phyloP scores from a whole-genome alignment of 2,113 vertebrate genomes.

The Poeciliopsis turrubarensis region DNA sequence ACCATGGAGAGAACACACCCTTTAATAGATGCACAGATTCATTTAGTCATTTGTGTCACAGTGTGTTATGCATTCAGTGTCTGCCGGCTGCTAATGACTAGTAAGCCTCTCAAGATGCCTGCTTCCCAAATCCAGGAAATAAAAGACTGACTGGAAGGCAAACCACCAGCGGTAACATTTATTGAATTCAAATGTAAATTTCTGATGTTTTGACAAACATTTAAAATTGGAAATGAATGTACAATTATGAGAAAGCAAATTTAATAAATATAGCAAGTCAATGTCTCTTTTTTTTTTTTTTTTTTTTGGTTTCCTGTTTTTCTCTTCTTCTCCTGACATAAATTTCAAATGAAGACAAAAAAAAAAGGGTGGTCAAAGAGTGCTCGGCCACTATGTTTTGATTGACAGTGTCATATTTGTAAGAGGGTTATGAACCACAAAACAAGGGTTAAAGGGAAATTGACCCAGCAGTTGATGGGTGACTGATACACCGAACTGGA shows the following conservation, averaged over 20 bases:
- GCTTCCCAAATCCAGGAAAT: slow-evolving; percentile 47
- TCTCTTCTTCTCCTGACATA: slow-evolving; percentile 15
- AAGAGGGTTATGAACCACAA: slow-evolving; percentile 84
- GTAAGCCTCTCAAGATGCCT: slow-evolving; percentile 59
- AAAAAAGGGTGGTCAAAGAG: slow-evolving; percentile 3
- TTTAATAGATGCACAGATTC: slow-evolving; percentile 82
- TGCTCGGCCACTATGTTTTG: slow-evolving; percentile 61
- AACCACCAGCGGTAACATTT: slow-evolving; percentile 28
- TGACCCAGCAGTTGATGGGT: slow-evolving; percentile 83
- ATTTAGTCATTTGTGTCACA: slow-evolving; percentile 80
- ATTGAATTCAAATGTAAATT: not conserved
- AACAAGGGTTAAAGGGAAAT: slow-evolving; percentile 86
- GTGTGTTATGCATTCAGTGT: slow-evolving; percentile 70
- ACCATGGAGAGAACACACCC: slow-evolving; percentile 72
- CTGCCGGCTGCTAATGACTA: slow-evolving; percentile 70
- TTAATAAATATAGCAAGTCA: not conserved
- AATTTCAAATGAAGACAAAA: slow-evolving; percentile 16
- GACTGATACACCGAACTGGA: slow-evolving; percentile 84
- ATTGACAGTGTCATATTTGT: slow-evolving; percentile 83
- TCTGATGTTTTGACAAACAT: not conserved
- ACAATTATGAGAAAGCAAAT: not conserved
- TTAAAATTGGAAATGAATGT: not conserved
- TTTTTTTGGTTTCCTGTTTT: not conserved
- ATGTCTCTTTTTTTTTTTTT: too few species aligned
- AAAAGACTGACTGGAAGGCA: slow-evolving; percentile 48